Evolutionary conservation across 2,113 vertebrate species (phyloP).

Genomic region (Pomatorhinus ruficollis): DNA sequence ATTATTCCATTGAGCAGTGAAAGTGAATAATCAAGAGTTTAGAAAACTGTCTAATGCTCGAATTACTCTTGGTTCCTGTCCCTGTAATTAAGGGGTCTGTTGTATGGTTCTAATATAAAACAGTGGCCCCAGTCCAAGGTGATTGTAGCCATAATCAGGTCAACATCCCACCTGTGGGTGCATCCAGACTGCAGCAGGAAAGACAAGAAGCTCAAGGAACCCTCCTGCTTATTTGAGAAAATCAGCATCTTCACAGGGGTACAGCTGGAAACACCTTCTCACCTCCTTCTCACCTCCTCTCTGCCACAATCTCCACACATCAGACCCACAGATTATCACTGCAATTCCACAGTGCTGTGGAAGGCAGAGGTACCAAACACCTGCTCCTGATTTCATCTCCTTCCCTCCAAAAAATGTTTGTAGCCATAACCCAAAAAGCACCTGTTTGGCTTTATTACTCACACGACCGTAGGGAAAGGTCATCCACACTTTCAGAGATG

Average conservation of each 20-base stretch:
- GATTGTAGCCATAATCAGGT: background rate
- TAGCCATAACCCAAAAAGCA: background rate
- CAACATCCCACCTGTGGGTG: background rate
- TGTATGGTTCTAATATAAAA: background rate
- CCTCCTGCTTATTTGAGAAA: background rate
- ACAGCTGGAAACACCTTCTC: background rate
- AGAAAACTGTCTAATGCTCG: background rate
- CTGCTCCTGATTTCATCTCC: background rate
- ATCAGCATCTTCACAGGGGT: background rate
- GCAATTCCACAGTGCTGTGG: background rate
- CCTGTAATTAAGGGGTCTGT: background rate
- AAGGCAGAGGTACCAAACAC: background rate
- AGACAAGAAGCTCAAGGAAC: background rate
- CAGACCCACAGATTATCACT: background rate
- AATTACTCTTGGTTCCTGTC: background rate
- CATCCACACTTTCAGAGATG: conserved; percentile 97
- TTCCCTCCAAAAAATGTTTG: background rate
- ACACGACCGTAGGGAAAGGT: conserved; percentile 96
- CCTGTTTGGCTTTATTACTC: conserved; percentile 29
- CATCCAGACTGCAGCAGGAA: background rate
- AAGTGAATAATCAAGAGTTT: background rate
- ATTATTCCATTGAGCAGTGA: background rate
- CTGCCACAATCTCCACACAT: background rate
- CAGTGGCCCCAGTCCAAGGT: background rate
- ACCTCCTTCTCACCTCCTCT: background rate